These are phyloP conservation scores for Streptopelia turtur DNA, from an alignment of 2,797 vertebrate species.

Conservation along the genomic window DNA sequence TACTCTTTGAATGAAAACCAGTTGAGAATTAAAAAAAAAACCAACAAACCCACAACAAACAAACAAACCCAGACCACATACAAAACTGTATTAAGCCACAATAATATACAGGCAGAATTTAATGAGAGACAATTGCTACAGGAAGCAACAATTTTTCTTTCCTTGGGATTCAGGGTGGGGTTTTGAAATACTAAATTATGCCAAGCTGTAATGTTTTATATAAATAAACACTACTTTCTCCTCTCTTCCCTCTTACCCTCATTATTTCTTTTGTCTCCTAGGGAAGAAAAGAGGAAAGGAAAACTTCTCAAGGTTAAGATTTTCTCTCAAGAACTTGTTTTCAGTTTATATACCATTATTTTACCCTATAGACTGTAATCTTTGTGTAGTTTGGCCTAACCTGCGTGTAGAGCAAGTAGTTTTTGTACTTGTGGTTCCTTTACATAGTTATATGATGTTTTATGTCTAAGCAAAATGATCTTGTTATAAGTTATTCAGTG, in stretches of 20 bases:
- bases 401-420: not conserved
- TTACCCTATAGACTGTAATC: not conserved
- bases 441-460: not conserved
- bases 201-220: not conserved
- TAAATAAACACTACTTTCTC: not conserved
- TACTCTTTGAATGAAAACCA: not conserved
- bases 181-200: not conserved
- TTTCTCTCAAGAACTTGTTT: not conserved
- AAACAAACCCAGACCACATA: not conserved
- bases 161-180: not conserved
- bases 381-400: not conserved
- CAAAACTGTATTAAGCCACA: not conserved
- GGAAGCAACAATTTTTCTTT: not conserved
- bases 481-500: not conserved
- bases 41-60: no score
- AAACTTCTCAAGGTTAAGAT: not conserved
- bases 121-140: not conserved
- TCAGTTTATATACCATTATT: not conserved
- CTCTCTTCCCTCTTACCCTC: not conserved
- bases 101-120: not conserved
- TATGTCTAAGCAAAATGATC: not conserved
- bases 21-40: not conserved
- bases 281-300: not conserved
- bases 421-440: not conserved
- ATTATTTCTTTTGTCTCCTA: not conserved